Evolutionary conservation across 2,113 vertebrate species (phyloP).

Genomic region (Cisticola juncidis): DNA sequence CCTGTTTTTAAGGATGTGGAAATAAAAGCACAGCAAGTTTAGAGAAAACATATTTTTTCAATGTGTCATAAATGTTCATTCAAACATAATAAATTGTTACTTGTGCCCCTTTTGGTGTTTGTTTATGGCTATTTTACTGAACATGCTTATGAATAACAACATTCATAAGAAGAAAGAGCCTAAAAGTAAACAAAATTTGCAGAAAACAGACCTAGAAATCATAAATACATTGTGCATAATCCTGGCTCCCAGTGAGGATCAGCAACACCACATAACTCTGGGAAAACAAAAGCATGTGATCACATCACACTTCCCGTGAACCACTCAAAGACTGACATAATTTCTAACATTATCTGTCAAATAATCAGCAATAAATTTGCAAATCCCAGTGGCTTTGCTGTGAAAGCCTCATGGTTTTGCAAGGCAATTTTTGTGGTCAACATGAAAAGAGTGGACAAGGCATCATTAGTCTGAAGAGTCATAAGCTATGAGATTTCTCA

Average conservation of each 20-base stretch:
- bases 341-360: neutral
- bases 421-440: neutral
- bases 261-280: neutral
- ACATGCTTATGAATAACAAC: neutral
- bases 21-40: slow-evolving; percentile 9
- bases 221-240: neutral
- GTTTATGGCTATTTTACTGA: slow-evolving; percentile 17
- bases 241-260: neutral
- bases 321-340: neutral
- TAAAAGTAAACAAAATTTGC: neutral
- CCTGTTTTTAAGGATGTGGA: neutral
- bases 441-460: neutral
- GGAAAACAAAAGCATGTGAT: neutral
- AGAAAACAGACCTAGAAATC: neutral
- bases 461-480: neutral
- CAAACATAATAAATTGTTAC: neutral
- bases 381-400: neutral
- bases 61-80: neutral
- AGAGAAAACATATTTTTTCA: neutral
- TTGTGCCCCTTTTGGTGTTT: neutral
- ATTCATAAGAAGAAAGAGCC: neutral
- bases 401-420: neutral
- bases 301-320: neutral
- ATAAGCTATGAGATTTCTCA: neutral
- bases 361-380: neutral